phyloP scores from a whole-genome alignment of 2,888 invertebrate species.

The Apamea crenata region DNA sequence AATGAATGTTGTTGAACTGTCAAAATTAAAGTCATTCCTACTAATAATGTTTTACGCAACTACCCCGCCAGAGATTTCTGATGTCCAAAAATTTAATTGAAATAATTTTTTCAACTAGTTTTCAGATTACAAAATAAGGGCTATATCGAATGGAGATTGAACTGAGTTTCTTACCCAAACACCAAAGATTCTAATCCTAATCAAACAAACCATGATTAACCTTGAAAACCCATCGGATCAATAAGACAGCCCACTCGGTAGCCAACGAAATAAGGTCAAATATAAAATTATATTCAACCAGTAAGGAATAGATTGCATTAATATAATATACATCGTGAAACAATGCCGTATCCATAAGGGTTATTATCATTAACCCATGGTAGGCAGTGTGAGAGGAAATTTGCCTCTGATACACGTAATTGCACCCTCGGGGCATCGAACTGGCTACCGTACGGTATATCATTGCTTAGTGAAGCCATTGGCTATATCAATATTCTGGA shows the following conservation, averaged over 20 bases:
- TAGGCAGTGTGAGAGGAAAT: conserved; percentile 78
- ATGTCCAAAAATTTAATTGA: too few relatives aligned
- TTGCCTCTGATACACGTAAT: conserved; percentile 76
- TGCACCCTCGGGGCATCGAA: conserved; percentile 75
- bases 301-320: conserved; percentile 5
- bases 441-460: conserved; percentile 69
- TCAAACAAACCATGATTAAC: background rate
- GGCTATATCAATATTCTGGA: conserved; percentile 63
- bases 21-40: too few relatives aligned
- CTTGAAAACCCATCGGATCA: conserved; percentile 4
- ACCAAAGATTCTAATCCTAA: background rate
- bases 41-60: too few relatives aligned
- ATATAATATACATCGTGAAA: conserved; percentile 57
- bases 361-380: conserved; percentile 48
- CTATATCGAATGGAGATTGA: too few relatives aligned
- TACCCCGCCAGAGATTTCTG: too few relatives aligned
- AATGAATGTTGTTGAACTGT: too few relatives aligned
- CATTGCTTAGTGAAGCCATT: conserved; percentile 64
- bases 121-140: too few relatives aligned
- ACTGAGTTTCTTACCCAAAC: background rate
- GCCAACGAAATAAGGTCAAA: conserved; percentile 48
- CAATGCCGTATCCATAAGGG: conserved; percentile 60
- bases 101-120: too few relatives aligned
- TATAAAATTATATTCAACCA: conserved; percentile 34
- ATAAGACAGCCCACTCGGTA: conserved; percentile 14